phyloP scores from a whole-genome alignment of 1,140 invertebrate species.

The Ceratina calcarata region DNA sequence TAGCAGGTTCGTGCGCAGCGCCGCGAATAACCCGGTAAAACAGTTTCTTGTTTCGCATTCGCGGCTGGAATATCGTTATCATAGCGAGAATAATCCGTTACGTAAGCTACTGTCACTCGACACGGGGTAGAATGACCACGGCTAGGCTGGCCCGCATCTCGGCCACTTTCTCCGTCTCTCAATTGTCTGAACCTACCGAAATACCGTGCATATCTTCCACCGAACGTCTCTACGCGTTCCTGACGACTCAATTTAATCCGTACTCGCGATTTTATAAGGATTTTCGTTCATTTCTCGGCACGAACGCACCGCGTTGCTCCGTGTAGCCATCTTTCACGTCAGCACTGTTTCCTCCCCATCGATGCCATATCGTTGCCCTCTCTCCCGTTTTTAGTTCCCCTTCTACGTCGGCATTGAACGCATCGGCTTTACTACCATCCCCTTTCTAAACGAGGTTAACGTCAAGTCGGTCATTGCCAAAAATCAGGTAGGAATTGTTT shows the following conservation, averaged over 20 bases:
- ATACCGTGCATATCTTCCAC: not conserved
- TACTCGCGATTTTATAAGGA: conserved; percentile 3
- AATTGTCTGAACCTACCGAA: not conserved
- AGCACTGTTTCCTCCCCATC: conserved; percentile 50
- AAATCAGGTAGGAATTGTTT: not conserved
- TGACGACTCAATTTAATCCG: not conserved
- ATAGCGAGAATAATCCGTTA: conserved; percentile 75
- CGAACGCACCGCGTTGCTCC: conserved; percentile 39
- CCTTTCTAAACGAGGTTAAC: not conserved
- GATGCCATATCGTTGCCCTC: not conserved
- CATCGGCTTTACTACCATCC: not conserved
- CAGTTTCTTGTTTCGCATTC: conserved; percentile 59
- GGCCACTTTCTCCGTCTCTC: not conserved
- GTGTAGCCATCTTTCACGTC: conserved; percentile 65
- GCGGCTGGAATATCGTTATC: conserved; percentile 67
- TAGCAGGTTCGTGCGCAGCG: conserved; percentile 56
- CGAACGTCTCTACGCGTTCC: not conserved
- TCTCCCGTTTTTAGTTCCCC: conserved; percentile 10
- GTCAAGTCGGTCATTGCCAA: no score
- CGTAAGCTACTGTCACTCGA: conserved; percentile 75
- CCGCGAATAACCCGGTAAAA: conserved; percentile 58
- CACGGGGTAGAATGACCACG: conserved; percentile 65
- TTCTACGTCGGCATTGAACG: not conserved
- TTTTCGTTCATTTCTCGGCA: conserved; percentile 28
- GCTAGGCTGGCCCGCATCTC: conserved; percentile 45